Evolutionary conservation across 2,888 invertebrate genomes (phyloP).

Genomic region (Tipula confusa): DNA sequence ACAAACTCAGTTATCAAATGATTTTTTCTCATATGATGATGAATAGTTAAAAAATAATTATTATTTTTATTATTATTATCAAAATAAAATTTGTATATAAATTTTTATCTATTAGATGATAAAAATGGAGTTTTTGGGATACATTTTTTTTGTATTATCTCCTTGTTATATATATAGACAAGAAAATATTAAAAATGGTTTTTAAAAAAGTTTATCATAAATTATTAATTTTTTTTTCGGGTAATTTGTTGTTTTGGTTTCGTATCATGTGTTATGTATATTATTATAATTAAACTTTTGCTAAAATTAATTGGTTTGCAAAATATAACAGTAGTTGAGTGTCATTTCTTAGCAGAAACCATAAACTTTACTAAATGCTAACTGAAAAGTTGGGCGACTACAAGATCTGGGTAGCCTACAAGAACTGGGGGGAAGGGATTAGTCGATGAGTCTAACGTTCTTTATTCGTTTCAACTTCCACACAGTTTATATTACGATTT

Average conservation of each 20-base stretch:
- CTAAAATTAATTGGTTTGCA: background rate
- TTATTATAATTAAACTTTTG: background rate
- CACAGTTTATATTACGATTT: no score
- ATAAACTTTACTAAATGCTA: no score
- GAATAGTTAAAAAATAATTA: slow-evolving; percentile 13
- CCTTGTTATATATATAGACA: background rate
- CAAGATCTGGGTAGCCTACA: no score
- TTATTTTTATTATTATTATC: background rate
- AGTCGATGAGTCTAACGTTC: no score
- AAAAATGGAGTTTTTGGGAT: background rate
- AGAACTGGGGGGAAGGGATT: no score
- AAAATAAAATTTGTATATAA: background rate
- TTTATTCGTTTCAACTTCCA: no score
- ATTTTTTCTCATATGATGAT: background rate
- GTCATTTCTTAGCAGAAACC: no score
- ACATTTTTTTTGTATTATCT: background rate
- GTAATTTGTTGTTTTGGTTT: background rate
- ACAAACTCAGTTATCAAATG: background rate
- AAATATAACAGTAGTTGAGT: no score
- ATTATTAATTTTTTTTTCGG: background rate
- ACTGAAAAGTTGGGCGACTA: no score
- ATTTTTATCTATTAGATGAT: background rate
- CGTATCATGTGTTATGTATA: background rate
- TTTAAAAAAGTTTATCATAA: slow-evolving; percentile 3
- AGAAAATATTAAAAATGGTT: background rate